These are phyloP conservation scores for Sphaerophoria taeniata DNA, from an alignment of 2,888 invertebrate genomes.

Conservation along the genomic window DNA sequence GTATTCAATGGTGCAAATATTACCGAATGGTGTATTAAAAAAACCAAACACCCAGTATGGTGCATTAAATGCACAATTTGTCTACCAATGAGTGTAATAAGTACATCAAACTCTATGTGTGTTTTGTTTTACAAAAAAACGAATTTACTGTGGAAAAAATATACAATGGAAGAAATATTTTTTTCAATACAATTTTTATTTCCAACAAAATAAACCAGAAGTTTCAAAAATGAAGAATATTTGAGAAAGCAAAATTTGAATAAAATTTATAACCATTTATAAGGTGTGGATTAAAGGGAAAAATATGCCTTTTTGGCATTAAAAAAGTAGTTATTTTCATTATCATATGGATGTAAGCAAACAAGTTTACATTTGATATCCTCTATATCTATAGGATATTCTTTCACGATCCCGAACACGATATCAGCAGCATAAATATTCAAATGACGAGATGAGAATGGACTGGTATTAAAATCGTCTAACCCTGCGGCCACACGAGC, in stretches of 20 bases:
- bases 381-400: neutral
- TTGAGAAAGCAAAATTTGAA: neutral
- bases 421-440: slow-evolving; percentile 5
- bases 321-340: neutral
- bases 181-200: neutral
- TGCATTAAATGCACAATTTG: too few relatives aligned
- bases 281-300: slow-evolving; percentile 1
- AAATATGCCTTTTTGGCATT: neutral
- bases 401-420: neutral
- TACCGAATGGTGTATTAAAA: neutral
- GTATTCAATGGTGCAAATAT: neutral
- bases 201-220: too few relatives aligned
- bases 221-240: neutral
- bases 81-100: too few relatives aligned
- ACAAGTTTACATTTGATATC: slow-evolving; percentile 1
- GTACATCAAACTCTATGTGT: too few relatives aligned
- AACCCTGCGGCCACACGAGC: too few relatives aligned
- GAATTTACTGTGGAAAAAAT: neutral
- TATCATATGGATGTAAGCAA: slow-evolving; percentile 1
- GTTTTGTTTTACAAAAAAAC: neutral
- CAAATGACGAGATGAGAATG: neutral
- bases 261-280: neutral
- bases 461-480: neutral
- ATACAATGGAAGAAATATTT: neutral
- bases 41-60: neutral